Evolutionary conservation across 2,797 vertebrate genomes (phyloP).

Genomic region (Sebastes hopkinsi): DNA sequence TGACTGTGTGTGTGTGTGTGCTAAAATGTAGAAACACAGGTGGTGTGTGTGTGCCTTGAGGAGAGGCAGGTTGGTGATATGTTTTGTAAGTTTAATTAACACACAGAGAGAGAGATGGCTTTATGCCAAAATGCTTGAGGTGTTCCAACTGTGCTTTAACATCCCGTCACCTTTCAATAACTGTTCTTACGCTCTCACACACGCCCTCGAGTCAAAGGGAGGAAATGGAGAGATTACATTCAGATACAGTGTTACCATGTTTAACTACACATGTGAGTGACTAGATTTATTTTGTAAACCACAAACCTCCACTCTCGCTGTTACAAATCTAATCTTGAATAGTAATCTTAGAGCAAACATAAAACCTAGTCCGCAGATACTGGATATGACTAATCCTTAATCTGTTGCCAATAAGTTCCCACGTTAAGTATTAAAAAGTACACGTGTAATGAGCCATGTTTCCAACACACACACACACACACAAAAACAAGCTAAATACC

Average conservation of each 20-base stretch:
- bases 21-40: constrained; percentile 15
- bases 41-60: constrained; percentile 31
- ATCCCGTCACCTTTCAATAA: constrained; percentile 61
- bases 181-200: constrained; percentile 7
- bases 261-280: constrained; percentile 3
- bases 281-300: constrained; percentile 12
- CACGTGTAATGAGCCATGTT: neutral
- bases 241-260: neutral
- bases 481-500: constrained; percentile 3
- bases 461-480: neutral
- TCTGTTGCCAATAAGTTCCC: neutral
- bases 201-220: neutral
- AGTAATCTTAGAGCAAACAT: constrained; percentile 17
- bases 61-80: constrained; percentile 42
- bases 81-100: constrained; percentile 67
- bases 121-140: constrained; percentile 49
- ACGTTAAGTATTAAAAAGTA: neutral
- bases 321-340: neutral
- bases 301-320: neutral
- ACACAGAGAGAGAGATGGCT: constrained; percentile 16
- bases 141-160: constrained; percentile 49
- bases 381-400: constrained; percentile 5
- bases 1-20: neutral
- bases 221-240: constrained; percentile 9
- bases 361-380: neutral